A percentile compares a stretch with the other conserved stretches of the same genome.
Conservation (phyloP, 2,797 vertebrate species). For the Hephaestus fuliginosus region DNA sequence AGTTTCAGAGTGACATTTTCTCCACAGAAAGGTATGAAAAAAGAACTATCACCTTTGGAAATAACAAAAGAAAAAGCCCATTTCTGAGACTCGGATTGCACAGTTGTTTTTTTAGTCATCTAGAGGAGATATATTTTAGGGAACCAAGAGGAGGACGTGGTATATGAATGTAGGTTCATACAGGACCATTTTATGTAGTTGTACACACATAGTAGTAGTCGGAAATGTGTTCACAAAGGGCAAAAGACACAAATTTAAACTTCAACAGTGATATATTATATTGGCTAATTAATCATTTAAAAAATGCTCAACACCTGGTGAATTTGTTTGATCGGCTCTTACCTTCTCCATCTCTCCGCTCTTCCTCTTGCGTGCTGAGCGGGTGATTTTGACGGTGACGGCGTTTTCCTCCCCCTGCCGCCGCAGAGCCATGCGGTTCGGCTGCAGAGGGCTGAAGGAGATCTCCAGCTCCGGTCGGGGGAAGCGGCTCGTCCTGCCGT, state of each 20-base stretch:
- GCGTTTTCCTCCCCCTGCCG: constrained; percentile 85
- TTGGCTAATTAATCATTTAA: background rate
- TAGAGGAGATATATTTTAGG: constrained; percentile 6
- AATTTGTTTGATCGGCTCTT: constrained; percentile 10
- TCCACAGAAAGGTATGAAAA: constrained; percentile 3
- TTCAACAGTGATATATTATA: background rate
- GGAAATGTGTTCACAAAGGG: background rate
- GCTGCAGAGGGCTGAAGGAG: constrained; percentile 93
- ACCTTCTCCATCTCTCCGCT: constrained; percentile 91
- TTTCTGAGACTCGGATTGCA: background rate
- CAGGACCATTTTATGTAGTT: background rate
- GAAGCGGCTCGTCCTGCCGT: constrained; percentile 89
- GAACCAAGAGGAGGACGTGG: background rate
- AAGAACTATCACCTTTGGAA: constrained; percentile 13
- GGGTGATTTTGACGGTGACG: constrained; percentile 89
- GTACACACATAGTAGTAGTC: background rate
- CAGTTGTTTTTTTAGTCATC: background rate
- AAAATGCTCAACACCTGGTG: background rate
- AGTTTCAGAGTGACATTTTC: constrained; percentile 19
- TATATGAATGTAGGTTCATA: background rate
- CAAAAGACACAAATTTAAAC: background rate
- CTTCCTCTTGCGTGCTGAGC: constrained; percentile 89
- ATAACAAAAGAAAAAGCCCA: constrained; percentile 7
- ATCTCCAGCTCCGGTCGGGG: constrained; percentile 95
- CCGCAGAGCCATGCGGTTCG: constrained; percentile 91